These are phyloP conservation scores for Craterocephalus amniculus DNA, from an alignment of 2,797 vertebrate genomes.

Conservation along the genomic window DNA sequence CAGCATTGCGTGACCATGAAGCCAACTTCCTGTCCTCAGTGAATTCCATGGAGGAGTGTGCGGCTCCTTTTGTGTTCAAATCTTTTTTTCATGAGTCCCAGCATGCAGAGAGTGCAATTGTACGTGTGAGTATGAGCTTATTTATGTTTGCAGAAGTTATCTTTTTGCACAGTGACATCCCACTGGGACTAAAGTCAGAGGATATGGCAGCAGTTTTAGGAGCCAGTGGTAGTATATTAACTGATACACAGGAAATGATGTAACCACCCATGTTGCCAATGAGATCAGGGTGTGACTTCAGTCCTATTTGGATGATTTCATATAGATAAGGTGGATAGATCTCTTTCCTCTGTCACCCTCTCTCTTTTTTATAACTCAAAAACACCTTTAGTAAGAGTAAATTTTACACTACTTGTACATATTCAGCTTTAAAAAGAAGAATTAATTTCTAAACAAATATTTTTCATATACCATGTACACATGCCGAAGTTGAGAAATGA, in stretches of 20 bases:
- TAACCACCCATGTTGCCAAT: constrained; percentile 4
- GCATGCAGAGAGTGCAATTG: constrained; percentile 12
- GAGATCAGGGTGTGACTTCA: constrained; percentile 8
- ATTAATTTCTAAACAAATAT: too few relatives aligned
- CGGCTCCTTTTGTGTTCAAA: constrained; percentile 76
- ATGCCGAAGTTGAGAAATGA: too few relatives aligned
- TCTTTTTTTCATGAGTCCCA: constrained; percentile 72
- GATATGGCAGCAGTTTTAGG: constrained; percentile 29
- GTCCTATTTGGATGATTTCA: background rate
- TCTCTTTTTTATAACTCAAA: background rate
- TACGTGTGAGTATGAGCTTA: constrained; percentile 40
- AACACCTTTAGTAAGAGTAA: background rate
- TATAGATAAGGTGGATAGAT: constrained; percentile 1
- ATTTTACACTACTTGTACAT: background rate
- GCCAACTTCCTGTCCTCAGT: constrained; percentile 79
- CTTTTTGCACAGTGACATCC: constrained; percentile 54
- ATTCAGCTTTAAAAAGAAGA: too few relatives aligned
- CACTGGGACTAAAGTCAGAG: constrained; percentile 58
- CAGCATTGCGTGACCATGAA: constrained; percentile 78
- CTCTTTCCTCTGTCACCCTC: too few relatives aligned
- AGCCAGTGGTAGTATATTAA: constrained; percentile 16
- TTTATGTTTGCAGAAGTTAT: constrained; percentile 74
- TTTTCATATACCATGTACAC: too few relatives aligned
- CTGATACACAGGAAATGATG: constrained; percentile 37
- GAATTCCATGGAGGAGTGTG: constrained; percentile 79